Evolutionary conservation across 2,113 vertebrate genomes (phyloP).

Genomic region (Emydura subglobosa): DNA sequence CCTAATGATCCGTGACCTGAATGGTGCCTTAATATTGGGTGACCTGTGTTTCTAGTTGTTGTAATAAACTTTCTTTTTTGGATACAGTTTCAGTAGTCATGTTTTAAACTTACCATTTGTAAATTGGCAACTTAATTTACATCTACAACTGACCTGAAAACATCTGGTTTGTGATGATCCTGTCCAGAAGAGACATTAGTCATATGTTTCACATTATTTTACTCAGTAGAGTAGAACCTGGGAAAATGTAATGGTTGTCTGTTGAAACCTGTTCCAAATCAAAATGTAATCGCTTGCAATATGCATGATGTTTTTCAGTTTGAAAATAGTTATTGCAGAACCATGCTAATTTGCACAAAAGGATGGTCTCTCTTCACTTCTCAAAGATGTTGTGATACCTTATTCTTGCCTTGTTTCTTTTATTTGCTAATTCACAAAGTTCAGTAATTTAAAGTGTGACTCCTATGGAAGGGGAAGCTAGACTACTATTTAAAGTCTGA

Average conservation of each 20-base stretch:
- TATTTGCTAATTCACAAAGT: not conserved
- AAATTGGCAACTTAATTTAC: not conserved
- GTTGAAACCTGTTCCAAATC: not conserved
- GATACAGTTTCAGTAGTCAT: not conserved
- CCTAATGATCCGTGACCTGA: not conserved
- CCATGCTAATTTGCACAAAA: not conserved
- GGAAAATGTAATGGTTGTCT: not conserved
- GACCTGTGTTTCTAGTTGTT: not conserved
- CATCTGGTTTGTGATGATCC: not conserved
- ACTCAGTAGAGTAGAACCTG: not conserved
- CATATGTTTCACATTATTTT: conserved; percentile 2
- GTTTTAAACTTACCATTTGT: not conserved
- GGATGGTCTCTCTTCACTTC: not conserved
- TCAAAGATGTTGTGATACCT: not conserved
- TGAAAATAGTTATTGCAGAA: not conserved
- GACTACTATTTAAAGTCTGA: not conserved
- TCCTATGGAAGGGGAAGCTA: not conserved
- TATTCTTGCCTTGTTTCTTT: not conserved
- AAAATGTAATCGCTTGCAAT: not conserved
- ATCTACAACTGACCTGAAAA: not conserved
- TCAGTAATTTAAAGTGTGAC: not conserved
- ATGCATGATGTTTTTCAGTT: not conserved
- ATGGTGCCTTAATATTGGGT: not conserved
- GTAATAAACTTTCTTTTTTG: not conserved
- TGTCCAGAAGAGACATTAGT: not conserved